These are phyloP conservation scores for Moxostoma hubbsi DNA, from an alignment of 2,797 vertebrate genomes.

Conservation along the genomic window DNA sequence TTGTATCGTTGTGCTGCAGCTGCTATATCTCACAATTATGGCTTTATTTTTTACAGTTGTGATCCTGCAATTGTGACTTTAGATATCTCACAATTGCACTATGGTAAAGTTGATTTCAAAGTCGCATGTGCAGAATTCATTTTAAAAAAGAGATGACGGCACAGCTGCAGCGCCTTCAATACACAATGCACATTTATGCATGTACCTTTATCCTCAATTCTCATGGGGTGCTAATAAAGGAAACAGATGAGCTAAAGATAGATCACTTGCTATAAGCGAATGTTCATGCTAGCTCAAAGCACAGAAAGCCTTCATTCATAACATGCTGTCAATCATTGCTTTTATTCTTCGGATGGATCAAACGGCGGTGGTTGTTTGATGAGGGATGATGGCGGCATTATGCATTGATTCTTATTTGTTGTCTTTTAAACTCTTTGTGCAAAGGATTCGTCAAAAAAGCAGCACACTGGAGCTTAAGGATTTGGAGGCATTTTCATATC, in stretches of 20 bases:
- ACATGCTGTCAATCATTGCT: constrained; percentile 26
- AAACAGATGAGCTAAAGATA: constrained; percentile 36
- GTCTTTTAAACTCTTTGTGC: constrained; percentile 21
- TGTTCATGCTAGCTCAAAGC: constrained; percentile 4
- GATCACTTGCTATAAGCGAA: constrained; percentile 31
- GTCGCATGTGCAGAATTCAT: too few relatives aligned
- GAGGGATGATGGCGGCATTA: constrained; percentile 34
- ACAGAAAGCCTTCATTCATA: constrained; percentile 12
- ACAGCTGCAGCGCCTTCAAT: too few relatives aligned
- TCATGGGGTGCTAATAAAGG: constrained; percentile 19
- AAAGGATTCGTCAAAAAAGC: constrained; percentile 30
- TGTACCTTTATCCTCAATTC: background rate
- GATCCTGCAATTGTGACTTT: too few relatives aligned
- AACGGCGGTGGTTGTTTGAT: constrained; percentile 32
- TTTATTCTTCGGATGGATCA: constrained; percentile 24
- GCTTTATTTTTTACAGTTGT: too few relatives aligned
- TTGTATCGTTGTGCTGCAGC: too few relatives aligned
- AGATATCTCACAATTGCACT: too few relatives aligned
- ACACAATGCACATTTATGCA: background rate
- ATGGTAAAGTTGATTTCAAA: too few relatives aligned
- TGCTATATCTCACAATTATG: too few relatives aligned
- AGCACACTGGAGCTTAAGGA: constrained; percentile 44
- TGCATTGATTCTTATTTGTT: constrained; percentile 48
- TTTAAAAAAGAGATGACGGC: too few relatives aligned
- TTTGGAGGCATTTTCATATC: constrained; percentile 64